Base-by-base conservation (phyloP, 2,797 vertebrate species). In the Siniperca scherzeri region DNA sequence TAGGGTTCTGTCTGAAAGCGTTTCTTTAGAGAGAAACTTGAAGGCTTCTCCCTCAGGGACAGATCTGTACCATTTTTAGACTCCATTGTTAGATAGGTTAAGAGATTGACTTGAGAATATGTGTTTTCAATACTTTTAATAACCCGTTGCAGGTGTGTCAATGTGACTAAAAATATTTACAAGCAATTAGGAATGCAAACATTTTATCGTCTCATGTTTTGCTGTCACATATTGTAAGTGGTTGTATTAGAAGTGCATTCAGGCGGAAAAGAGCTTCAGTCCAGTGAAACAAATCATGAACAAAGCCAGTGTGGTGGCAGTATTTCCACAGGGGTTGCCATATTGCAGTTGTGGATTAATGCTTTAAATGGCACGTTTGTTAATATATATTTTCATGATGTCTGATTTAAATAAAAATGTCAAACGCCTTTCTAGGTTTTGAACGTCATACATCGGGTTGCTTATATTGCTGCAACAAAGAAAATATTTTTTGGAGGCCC, bases 161-260 rank as follows among this genome's bases (percentile, higher is more conserved):
- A 55, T 68, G 40, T 7, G 70, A 61, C 85, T 88, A 87, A 92
- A 93, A 93, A 92, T 91, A 93, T 90, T 90, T 77, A 75, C 88
- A 59, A 77, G 81, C 70, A 88, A 67, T 92, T 88, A 89, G 85
- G 77, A 91, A 93, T 92, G 91, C 90, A 94, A 95, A 94, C 85
- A 87, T 87, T 84, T 77, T 77, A 61, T 68, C n/a, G 8, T 38
- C 74, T 59, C 66, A 0, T 46, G 64, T 86, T 86, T 52, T 55
- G 66, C 85, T 91, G 90, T 88, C 88, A 86, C 44, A 38, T 59
- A 48, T 78, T 33, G 2, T 38, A 38, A 89, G 61, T 65, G 1
- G 9, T 21, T 46, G 22, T 76, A 42, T 81, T 11, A 68, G 71
- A 82, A 77, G 60, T 38, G n/a, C 25, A 0, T 61, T 74, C 30